Conservation (phyloP, 2,888 invertebrate genomes). For the Eumacrocentrus americanus region DNA sequence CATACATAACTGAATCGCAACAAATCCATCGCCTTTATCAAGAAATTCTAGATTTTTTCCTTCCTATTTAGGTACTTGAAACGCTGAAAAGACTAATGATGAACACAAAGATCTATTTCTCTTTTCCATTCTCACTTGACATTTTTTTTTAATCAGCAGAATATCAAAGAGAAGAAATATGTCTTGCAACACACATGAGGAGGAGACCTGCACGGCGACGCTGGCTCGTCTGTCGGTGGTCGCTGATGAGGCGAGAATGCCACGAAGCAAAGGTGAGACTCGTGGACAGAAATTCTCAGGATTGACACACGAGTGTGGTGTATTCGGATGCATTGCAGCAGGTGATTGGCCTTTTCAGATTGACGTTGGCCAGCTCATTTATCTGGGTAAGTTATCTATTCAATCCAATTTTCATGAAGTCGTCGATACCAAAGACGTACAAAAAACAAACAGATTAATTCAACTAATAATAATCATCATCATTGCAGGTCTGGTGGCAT, state of each 20-base stretch:
- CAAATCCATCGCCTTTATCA: not conserved
- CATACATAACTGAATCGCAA: constrained; percentile 17
- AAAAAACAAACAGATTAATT: no score
- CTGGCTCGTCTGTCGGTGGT: constrained; percentile 63
- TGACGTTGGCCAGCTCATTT: constrained; percentile 90
- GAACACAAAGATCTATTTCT: no score
- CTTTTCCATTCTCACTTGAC: no score
- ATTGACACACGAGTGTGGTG: constrained; percentile 90
- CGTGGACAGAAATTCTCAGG: constrained; percentile 63
- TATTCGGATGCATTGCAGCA: constrained; percentile 93
- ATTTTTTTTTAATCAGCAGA: constrained; percentile 12
- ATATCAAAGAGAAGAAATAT: constrained; percentile 14
- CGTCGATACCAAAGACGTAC: no score
- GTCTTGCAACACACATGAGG: constrained; percentile 46
- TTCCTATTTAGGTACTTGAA: no score
- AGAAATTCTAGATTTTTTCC: no score
- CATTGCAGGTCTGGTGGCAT: constrained; percentile 75
- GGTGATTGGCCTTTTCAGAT: constrained; percentile 91
- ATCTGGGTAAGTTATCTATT: constrained; percentile 77
- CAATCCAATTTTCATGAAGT: no score
- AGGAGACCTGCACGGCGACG: constrained; percentile 61
- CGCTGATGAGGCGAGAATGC: constrained; percentile 2
- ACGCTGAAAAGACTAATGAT: no score
- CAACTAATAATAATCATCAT: no score
- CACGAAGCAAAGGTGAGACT: constrained; percentile 44